A percentile compares a stretch with the other conserved stretches of the same genome.
Conservation (phyloP, 1,140 invertebrate species). For the Wasmannia auropunctata region DNA sequence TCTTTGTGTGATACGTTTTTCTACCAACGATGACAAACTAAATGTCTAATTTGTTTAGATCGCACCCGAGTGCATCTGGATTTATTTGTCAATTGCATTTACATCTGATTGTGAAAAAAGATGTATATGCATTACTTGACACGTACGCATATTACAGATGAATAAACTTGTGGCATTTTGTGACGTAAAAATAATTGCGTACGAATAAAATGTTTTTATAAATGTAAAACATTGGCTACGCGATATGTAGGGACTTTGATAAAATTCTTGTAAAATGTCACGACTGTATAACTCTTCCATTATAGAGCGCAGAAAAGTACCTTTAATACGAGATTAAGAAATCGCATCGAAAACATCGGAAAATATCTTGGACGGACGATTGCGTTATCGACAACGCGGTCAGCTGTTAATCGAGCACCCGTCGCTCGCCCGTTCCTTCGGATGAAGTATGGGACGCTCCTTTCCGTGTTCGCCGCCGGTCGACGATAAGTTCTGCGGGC, state of each 20-base stretch:
- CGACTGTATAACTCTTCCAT: background rate
- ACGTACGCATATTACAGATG: background rate
- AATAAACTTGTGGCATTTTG: background rate
- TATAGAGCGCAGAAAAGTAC: background rate
- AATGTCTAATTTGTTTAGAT: conserved; percentile 12
- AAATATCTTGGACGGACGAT: conserved; percentile 4
- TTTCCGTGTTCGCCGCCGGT: background rate
- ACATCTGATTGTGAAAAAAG: background rate
- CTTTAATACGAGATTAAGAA: conserved; percentile 22
- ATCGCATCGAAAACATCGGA: conserved; percentile 10
- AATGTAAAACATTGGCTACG: background rate
- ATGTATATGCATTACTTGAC: background rate
- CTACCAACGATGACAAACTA: background rate
- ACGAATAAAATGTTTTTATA: background rate
- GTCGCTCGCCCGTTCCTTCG: background rate
- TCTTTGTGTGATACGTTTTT: background rate
- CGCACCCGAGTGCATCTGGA: background rate
- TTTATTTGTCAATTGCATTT: conserved; percentile 13
- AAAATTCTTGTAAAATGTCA: background rate
- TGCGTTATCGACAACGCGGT: conserved; percentile 33
- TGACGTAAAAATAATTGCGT: background rate
- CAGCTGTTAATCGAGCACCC: conserved; percentile 44
- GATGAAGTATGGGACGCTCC: conserved; percentile 22
- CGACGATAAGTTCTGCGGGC: conserved; percentile 42
- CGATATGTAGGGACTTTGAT: background rate